Conservation (phyloP, 2,888 invertebrate species). For the Melanostoma mellinum region DNA sequence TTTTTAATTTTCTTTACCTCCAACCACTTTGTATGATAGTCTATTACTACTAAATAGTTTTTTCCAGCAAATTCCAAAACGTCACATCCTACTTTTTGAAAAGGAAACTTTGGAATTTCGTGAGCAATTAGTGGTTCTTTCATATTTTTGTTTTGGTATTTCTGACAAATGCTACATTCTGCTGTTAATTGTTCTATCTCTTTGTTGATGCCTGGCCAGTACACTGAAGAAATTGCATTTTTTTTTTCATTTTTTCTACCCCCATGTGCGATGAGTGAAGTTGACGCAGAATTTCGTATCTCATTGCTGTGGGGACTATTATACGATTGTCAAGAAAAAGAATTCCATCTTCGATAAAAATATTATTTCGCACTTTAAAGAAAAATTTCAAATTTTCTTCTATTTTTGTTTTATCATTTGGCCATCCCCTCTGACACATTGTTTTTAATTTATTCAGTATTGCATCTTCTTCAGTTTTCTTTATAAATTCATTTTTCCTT, state of each 20-base stretch:
- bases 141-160: background rate
- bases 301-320: slow-evolving; percentile 62
- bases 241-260: slow-evolving; percentile 75
- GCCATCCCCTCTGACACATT: too few species aligned
- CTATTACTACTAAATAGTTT: slow-evolving; percentile 35
- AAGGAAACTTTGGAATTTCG: slow-evolving; percentile 19
- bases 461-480: too few species aligned
- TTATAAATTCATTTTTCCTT: too few species aligned
- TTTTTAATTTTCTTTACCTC: slow-evolving; percentile 31
- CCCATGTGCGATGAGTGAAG: slow-evolving; percentile 76
- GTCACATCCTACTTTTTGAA: slow-evolving; percentile 35
- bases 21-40: slow-evolving; percentile 40
- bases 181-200: too few species aligned
- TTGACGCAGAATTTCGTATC: slow-evolving; percentile 59
- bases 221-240: slow-evolving; percentile 74
- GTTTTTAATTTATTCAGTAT: too few species aligned
- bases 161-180: too few species aligned
- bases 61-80: slow-evolving; percentile 20
- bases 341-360: slow-evolving; percentile 28
- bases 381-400: too few species aligned
- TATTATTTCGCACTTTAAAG: too few species aligned
- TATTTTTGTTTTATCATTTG: too few species aligned
- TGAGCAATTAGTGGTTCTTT: slow-evolving; percentile 20
- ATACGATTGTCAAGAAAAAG: slow-evolving; percentile 47
- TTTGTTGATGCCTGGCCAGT: slow-evolving; percentile 74